Evolutionary conservation across 1,140 invertebrate genomes (phyloP), one percentile per base, ranked within the genome.

Genomic region (Heliconius hewitsoni): DNA sequence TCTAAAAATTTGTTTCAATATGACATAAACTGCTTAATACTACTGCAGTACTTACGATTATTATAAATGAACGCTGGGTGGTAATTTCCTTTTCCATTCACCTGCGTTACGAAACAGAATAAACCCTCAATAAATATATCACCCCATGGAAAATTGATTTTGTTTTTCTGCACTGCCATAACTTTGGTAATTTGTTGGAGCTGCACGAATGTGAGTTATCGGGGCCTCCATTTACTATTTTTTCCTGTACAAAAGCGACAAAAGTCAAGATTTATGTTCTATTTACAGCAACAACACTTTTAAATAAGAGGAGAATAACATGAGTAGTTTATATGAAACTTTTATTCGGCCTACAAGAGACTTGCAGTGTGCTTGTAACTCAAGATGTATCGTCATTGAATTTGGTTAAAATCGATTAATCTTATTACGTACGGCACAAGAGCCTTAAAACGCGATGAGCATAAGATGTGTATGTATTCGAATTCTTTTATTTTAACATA

Each of bases 181-280:
- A 80, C 74, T 74, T 76, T 19, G 27, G 52, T 79, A 80, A 80
- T 80, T 79, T 77, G 81, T 79, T 66, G 81, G 66, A 71, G 81
- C 77, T 79, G 81, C 74, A 80, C n/a, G 76, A 80, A 71, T 30
- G 73, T 74, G 77, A 79, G 60, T 82, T 82, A 82, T 82, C 74
- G 55, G 77, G 70, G 42, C 19, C 55, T 37, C 74, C 77, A 76
- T 55, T 76, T 75, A 70, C 60, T 79, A 74, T 82, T 80, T 82
- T 82, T 82, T 82, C 81, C 78, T 80, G 60, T 75, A 77, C 74
- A 79, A 73, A 37, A 79, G 76, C 55, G 78, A 34, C 78, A 81
- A 82, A 57, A 83, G 75, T 50, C 55, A 81, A 83, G 83, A 89
- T 90, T 87, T 88, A 89, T 88, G 80, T 78, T 30, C 75, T 86